These are phyloP conservation scores for Lytechinus variegatus DNA, from an alignment of 35 echinoderm and acorn worm species.

Conservation along the genomic window DNA sequence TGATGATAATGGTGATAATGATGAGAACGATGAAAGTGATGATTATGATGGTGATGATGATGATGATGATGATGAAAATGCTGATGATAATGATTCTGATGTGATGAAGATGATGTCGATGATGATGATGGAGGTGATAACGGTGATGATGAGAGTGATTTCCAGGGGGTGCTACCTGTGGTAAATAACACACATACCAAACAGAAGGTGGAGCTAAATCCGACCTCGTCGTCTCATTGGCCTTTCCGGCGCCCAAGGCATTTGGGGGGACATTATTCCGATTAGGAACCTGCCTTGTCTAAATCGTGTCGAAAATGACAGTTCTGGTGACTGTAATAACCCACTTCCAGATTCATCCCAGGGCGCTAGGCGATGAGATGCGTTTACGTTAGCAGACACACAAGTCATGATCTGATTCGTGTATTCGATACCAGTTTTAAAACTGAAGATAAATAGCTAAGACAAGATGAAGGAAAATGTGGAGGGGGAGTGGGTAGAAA, in stretches of 20 bases:
- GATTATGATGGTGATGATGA: too few species aligned
- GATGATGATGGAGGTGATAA: too few species aligned
- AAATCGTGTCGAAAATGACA: neutral
- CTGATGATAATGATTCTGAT: too few species aligned
- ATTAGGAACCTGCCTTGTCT: neutral
- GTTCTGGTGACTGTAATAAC: neutral
- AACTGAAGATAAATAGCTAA: too few species aligned
- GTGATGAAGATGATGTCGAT: too few species aligned
- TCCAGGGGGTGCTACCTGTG: too few species aligned
- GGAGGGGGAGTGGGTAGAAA: neutral
- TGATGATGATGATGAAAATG: too few species aligned
- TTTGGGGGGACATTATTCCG: neutral
- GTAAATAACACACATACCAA: neutral
- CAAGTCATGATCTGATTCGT: too few species aligned
- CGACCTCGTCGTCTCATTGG: neutral
- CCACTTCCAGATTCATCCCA: neutral
- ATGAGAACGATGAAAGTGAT: too few species aligned
- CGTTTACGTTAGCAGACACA: neutral
- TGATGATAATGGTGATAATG: too few species aligned
- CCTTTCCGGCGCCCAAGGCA: neutral
- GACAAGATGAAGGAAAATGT: neutral
- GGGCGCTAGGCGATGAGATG: neutral
- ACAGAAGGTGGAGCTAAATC: neutral
- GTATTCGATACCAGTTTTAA: too few species aligned
- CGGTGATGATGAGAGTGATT: too few species aligned